Evolutionary conservation across 2,888 invertebrate species (phyloP).

Genomic region (Epinotia bilunana): DNA sequence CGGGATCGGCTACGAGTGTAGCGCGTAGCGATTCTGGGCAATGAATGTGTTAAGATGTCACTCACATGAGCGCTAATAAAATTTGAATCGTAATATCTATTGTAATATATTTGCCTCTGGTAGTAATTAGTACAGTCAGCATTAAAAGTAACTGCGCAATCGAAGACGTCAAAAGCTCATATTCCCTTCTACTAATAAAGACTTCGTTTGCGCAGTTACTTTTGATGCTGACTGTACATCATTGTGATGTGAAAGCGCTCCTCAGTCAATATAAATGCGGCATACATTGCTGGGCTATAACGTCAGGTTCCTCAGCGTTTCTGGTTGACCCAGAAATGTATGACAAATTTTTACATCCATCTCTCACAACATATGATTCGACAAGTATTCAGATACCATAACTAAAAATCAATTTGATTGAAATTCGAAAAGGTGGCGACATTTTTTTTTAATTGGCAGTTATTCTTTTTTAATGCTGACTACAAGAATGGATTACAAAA

Average conservation of each 20-base stretch:
- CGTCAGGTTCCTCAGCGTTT: not conserved
- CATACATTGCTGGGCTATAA: too few species aligned
- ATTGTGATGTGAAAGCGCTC: not conserved
- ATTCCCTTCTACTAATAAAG: too few species aligned
- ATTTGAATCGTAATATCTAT: too few species aligned
- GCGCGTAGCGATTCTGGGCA: too few species aligned
- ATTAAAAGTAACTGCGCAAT: too few species aligned
- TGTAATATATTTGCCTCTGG: too few species aligned
- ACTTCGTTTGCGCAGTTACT: too few species aligned
- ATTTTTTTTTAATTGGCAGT: slow-evolving; percentile 36
- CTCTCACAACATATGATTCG: not conserved
- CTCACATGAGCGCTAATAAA: too few species aligned
- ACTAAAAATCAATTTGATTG: not conserved
- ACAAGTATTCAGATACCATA: not conserved
- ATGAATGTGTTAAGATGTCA: too few species aligned
- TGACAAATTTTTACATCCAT: not conserved
- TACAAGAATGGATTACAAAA: slow-evolving; percentile 40
- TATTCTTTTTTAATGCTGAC: slow-evolving; percentile 36
- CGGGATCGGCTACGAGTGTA: too few species aligned
- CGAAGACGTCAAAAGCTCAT: too few species aligned
- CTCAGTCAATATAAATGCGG: not conserved
- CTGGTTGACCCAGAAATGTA: not conserved
- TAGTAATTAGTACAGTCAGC: not conserved
- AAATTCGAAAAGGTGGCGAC: slow-evolving; percentile 1
- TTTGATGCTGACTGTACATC: too few species aligned